Evolutionary conservation across 92 coral and sea anemone species (phyloP).

Genomic region (Phenganax subtilis): DNA sequence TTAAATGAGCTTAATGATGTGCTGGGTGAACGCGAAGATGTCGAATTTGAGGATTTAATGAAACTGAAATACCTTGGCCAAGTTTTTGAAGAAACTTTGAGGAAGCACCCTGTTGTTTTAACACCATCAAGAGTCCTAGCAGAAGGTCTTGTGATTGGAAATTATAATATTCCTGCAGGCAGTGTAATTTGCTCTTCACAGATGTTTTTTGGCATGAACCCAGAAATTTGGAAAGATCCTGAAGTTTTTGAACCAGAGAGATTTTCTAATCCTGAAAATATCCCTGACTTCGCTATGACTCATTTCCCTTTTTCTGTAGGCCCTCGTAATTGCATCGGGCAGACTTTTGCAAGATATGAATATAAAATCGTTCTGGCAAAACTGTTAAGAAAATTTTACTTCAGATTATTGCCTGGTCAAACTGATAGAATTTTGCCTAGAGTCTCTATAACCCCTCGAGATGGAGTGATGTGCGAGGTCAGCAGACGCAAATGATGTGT

Average conservation of each 20-base stretch:
- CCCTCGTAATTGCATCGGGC: slow-evolving; percentile 35
- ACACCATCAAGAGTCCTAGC: slow-evolving; percentile 30
- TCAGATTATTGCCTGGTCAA: slow-evolving; percentile 33
- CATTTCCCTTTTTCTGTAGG: slow-evolving; percentile 39
- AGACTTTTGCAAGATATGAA: slow-evolving; percentile 36
- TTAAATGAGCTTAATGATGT: slow-evolving; percentile 52
- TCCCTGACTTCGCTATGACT: background rate
- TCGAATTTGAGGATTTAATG: slow-evolving; percentile 68
- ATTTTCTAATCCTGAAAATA: slow-evolving; percentile 25
- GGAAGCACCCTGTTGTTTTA: slow-evolving; percentile 63
- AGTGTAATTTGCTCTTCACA: slow-evolving; percentile 26
- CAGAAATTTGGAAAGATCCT: slow-evolving; percentile 43
- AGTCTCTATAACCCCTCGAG: slow-evolving; percentile 27
- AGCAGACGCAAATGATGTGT: slow-evolving; percentile 5
- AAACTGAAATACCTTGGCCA: slow-evolving; percentile 69
- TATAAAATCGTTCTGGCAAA: slow-evolving; percentile 28
- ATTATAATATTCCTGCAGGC: slow-evolving; percentile 52
- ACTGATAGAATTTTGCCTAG: slow-evolving; percentile 12
- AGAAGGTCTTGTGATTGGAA: slow-evolving; percentile 49
- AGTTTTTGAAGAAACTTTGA: slow-evolving; percentile 61
- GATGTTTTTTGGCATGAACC: slow-evolving; percentile 51
- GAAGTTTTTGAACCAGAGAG: slow-evolving; percentile 38
- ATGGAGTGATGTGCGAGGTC: slow-evolving; percentile 37
- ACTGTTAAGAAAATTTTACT: slow-evolving; percentile 11
- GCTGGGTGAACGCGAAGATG: slow-evolving; percentile 37